A percentile compares a stretch with the other conserved stretches of the same genome.
These are phyloP conservation scores for Xyliphius kryptos DNA, from an alignment of 2,113 vertebrate species.

Conservation along the genomic window DNA sequence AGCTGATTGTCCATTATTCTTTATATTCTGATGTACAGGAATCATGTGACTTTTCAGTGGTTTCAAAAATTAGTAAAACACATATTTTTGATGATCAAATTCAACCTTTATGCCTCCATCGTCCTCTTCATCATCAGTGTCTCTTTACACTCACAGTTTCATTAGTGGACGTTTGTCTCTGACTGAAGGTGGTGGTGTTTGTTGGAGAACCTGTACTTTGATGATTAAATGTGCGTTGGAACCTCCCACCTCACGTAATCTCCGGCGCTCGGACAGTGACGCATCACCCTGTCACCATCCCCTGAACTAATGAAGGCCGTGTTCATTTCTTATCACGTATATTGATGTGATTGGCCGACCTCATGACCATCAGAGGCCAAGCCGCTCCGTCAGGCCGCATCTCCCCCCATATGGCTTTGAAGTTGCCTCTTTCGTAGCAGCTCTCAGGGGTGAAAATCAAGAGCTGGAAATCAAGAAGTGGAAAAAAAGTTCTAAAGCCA, in stretches of 20 bases:
- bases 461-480: not conserved
- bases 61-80: too few relatives aligned
- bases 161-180: not conserved
- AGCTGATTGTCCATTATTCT: too few relatives aligned
- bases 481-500: conserved; percentile 1
- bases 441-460: not conserved
- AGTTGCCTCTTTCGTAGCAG: conserved; percentile 19
- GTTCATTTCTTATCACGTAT: conserved; percentile 40
- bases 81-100: too few relatives aligned
- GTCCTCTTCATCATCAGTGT: too few relatives aligned
- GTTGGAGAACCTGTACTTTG: conserved; percentile 40
- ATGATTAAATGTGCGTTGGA: conserved; percentile 35
- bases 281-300: conserved; percentile 31
- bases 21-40: too few relatives aligned
- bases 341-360: conserved; percentile 44
- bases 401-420: conserved; percentile 28
- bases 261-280: conserved; percentile 36
- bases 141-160: too few relatives aligned
- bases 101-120: too few relatives aligned
- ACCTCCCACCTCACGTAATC: conserved; percentile 33
- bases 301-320: conserved; percentile 32
- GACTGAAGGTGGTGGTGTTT: conserved; percentile 26
- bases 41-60: too few relatives aligned
- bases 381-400: conserved; percentile 16
- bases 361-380: conserved; percentile 26